Conservation (phyloP, 1,140 invertebrate species). For the Macrobrachium nipponense region DNA sequence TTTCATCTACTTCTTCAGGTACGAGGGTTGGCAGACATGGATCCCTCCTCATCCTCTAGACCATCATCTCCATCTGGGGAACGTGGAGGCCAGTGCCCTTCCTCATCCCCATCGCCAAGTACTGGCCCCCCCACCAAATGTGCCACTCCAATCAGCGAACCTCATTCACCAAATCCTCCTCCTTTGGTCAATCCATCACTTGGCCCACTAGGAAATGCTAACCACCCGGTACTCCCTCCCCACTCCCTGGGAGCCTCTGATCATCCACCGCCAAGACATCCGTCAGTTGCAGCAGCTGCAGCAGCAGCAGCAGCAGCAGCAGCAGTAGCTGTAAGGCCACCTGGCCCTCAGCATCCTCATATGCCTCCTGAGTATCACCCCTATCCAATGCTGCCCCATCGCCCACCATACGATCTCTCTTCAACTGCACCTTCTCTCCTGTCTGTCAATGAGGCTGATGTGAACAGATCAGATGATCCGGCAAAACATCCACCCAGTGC, state of each 20-base stretch:
- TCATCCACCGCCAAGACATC: conserved; percentile 26
- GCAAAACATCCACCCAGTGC: conserved; percentile 43
- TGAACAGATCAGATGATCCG: conserved; percentile 46
- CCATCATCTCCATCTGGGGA: conserved; percentile 62
- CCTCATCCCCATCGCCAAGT: conserved; percentile 61
- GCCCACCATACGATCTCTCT: conserved; percentile 50
- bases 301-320: conserved; percentile 43
- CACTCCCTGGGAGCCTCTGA: conserved; percentile 18
- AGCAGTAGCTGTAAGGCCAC: conserved; percentile 27
- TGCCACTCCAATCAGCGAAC: conserved; percentile 60
- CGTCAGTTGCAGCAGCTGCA: conserved; percentile 35
- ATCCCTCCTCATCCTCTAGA: conserved; percentile 50
- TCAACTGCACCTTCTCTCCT: conserved; percentile 52
- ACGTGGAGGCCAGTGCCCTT: conserved; percentile 44
- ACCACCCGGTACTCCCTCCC: conserved; percentile 36
- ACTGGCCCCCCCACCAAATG: conserved; percentile 62
- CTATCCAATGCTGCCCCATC: conserved; percentile 55
- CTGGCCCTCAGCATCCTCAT: conserved; percentile 42
- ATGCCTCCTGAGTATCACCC: conserved; percentile 52
- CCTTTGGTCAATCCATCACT: conserved; percentile 54
- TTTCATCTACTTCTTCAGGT: conserved; percentile 53
- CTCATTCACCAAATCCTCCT: conserved; percentile 60
- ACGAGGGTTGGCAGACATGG: conserved; percentile 62
- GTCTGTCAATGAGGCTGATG: conserved; percentile 50
- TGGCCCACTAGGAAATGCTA: conserved; percentile 26